phyloP scores from a whole-genome alignment of 2,888 invertebrate genomes.

The Drosophila austrosaltans region DNA sequence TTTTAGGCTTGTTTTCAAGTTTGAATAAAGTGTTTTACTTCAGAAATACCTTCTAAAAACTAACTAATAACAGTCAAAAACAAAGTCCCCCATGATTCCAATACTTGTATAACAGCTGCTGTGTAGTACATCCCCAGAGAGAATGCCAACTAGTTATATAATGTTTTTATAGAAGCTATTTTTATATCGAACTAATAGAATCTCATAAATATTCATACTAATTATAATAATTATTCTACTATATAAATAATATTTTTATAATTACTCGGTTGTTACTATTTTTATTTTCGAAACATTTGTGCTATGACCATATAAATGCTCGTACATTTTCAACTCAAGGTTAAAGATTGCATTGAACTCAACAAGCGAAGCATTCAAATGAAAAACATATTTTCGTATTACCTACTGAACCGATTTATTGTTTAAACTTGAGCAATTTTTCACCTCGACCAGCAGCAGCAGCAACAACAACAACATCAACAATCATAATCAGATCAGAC shows the following conservation, averaged over 20 bases:
- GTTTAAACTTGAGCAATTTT: slow-evolving; percentile 19
- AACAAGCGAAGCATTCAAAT: slow-evolving; percentile 22
- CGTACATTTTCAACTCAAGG: slow-evolving; percentile 45
- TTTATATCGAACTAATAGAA: slow-evolving; percentile 5
- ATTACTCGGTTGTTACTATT: neutral
- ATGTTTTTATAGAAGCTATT: neutral
- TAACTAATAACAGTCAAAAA: too few relatives aligned
- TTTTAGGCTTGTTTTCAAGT: too few relatives aligned
- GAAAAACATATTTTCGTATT: slow-evolving; percentile 4
- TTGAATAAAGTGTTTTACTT: too few relatives aligned
- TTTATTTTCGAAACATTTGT: neutral
- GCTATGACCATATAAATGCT: slow-evolving; percentile 6
- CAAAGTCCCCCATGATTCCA: too few relatives aligned
- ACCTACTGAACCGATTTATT: slow-evolving; percentile 41
- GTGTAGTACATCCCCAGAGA: too few relatives aligned
- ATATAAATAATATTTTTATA: slow-evolving; percentile 3
- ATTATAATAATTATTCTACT: slow-evolving; percentile 12
- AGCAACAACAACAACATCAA: neutral
- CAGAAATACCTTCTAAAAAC: too few relatives aligned
- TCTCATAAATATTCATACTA: slow-evolving; percentile 20
- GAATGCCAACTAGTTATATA: neutral
- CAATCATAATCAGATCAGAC: too few relatives aligned
- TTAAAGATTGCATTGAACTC: slow-evolving; percentile 43
- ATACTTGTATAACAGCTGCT: neutral
- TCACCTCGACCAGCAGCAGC: neutral